Evolutionary conservation across 2,113 vertebrate species (phyloP).

Genomic region (Nesogale talazaci): DNA sequence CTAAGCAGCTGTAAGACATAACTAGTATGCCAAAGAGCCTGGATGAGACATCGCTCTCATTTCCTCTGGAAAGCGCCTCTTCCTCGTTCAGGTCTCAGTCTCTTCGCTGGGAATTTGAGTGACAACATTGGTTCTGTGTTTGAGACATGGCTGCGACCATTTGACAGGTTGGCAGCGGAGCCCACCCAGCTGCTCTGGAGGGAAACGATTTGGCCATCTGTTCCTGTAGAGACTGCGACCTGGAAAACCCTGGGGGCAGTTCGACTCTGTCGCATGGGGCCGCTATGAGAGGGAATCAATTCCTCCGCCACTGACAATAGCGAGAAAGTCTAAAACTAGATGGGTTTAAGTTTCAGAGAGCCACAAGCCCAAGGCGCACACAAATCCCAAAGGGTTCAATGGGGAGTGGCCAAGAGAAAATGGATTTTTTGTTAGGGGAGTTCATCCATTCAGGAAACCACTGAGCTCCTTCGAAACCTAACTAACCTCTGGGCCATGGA

Average conservation of each 20-base stretch:
- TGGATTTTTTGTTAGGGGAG: background rate
- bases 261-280: background rate
- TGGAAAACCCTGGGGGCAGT: background rate
- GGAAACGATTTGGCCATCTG: background rate
- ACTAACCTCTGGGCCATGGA: background rate
- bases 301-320: background rate
- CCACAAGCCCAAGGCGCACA: background rate
- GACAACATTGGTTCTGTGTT: background rate
- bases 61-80: background rate
- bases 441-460: background rate
- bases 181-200: background rate
- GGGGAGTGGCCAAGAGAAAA: background rate
- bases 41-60: background rate
- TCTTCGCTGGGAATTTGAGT: background rate
- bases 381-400: background rate
- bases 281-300: background rate
- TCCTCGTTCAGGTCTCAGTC: background rate
- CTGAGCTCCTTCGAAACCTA: background rate
- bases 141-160: background rate
- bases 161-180: background rate
- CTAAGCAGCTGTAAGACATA: background rate
- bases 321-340: background rate
- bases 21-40: background rate
- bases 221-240: background rate
- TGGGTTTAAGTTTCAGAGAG: constrained; percentile 2